Percentiles rank a stretch among this genome's conserved stretches.
Conservation (phyloP, 1,140 invertebrate species). For the Brachionus manjavacas region DNA sequence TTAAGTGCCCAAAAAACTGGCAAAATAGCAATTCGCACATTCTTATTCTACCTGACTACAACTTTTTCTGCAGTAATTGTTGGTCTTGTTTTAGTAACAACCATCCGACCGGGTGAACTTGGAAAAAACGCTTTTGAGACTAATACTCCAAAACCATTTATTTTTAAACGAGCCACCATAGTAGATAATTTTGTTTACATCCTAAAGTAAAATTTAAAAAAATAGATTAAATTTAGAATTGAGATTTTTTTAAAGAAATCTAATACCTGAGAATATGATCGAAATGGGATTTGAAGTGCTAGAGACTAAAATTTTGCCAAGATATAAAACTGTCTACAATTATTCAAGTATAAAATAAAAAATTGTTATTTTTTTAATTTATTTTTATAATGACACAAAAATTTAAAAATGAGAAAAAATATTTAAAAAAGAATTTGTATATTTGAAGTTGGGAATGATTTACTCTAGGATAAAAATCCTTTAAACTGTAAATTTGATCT, state of each 20-base stretch:
- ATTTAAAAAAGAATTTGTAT: too few species aligned
- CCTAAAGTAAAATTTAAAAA: slow-evolving; percentile 10
- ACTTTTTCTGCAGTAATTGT: slow-evolving; percentile 59
- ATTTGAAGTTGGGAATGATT: too few species aligned
- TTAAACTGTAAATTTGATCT: too few species aligned
- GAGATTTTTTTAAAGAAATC: slow-evolving; percentile 34
- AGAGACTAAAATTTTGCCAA: background rate
- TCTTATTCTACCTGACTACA: slow-evolving; percentile 59
- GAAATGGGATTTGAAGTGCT: slow-evolving; percentile 44
- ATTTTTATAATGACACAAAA: too few species aligned
- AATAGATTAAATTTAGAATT: too few species aligned
- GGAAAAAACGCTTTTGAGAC: background rate
- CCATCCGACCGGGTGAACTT: slow-evolving; percentile 57
- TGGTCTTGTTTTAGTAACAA: slow-evolving; percentile 58
- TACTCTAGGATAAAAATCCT: too few species aligned
- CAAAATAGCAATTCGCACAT: slow-evolving; percentile 56
- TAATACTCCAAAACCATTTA: background rate
- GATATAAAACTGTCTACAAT: slow-evolving; percentile 40
- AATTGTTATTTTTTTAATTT: background rate
- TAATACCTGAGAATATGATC: slow-evolving; percentile 46
- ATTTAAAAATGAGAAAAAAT: too few species aligned
- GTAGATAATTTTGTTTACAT: slow-evolving; percentile 46
- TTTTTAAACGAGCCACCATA: slow-evolving; percentile 43
- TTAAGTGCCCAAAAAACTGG: slow-evolving; percentile 53
- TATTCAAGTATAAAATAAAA: background rate